These are phyloP conservation scores for Macrotrachela quadricornifera DNA, from an alignment of 1,140 invertebrate genomes.

Conservation along the genomic window DNA sequence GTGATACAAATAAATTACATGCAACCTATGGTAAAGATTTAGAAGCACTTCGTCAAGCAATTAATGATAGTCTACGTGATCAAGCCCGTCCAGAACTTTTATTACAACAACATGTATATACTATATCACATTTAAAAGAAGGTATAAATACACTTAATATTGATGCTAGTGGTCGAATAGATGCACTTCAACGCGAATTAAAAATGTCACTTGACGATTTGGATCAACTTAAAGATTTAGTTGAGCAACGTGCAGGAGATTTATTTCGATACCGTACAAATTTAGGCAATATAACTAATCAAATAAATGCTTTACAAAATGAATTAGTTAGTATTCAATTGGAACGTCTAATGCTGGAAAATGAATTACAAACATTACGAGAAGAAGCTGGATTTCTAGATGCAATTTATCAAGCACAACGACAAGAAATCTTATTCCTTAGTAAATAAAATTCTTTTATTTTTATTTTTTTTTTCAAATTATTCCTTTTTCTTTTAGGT, in stretches of 20 bases:
- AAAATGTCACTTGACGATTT: not conserved
- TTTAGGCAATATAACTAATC: constrained; percentile 11
- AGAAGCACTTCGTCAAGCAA: not conserved
- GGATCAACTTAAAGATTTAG: not conserved
- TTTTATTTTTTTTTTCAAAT: too few relatives aligned
- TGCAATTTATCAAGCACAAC: constrained; percentile 11
- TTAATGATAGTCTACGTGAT: constrained; percentile 5
- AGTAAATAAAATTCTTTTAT: too few relatives aligned
- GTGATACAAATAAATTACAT: not conserved
- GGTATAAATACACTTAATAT: not conserved
- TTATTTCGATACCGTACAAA: not conserved
- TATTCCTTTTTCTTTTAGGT: not conserved
- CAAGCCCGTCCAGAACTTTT: constrained; percentile 1
- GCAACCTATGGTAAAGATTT: not conserved
- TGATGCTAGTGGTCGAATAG: not conserved
- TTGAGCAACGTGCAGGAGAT: constrained; percentile 1
- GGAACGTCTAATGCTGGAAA: constrained; percentile 24
- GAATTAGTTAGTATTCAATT: constrained; percentile 30
- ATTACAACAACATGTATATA: constrained; percentile 5
- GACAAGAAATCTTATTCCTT: not conserved
- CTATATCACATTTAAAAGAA: not conserved
- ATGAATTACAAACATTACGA: constrained; percentile 32
- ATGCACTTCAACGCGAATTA: not conserved
- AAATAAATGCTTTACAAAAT: constrained; percentile 14
- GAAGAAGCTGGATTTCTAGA: constrained; percentile 31